Base-by-base conservation (phyloP, 1,140 invertebrate genomes). In the Drosophila burlai region DNA sequence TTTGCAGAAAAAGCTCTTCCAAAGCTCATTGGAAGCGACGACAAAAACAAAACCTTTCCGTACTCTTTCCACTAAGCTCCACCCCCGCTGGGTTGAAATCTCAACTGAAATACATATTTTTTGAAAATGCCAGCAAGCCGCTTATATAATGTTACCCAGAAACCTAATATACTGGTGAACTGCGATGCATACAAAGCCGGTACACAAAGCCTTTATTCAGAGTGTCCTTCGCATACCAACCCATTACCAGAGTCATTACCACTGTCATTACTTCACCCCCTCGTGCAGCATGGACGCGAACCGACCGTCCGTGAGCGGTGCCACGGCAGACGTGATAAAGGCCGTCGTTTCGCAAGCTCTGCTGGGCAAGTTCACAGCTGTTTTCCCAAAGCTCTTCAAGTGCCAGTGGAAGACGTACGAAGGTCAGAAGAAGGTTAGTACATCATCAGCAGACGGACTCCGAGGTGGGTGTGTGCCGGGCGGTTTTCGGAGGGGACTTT, bases 361-460 rank as follows among this genome's bases (percentile, higher is more conserved):
- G 15, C 58, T 81, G 16, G 84, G 82, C 62, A 90, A 90, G 47
- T 82, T 81, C 72, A 90, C 85, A 90, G 85, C 82, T 91, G 85
- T 90, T 90, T 85, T 90, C 47, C 79, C 81, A 90, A 90, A 90
- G 85, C 85, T 90, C 71, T 90, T 85, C 47, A 69, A 74, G 67
- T 80, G 82, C 79, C 81, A 90, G 57, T 90, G 85, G 85, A 90
- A 90, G 85, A 90, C 81, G 5, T 82, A 82, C 73, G 85, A 90
- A 90, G 85, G 85, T 90, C 85, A 90, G 72, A 90, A 85, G 85
- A 90, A 90, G 85, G 85, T 90, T 85, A 90, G 85, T 90, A 60
- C 69, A 87, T 83, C 72, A 73, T 83, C 72, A 76, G 69, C 77
- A 81, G 73, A 81, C 80, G 76, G 59, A 77, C 66, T 68, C 63